These are phyloP conservation scores for Phlogophora meticulosa DNA, from an alignment of 2,888 invertebrate species.

Conservation along the genomic window DNA sequence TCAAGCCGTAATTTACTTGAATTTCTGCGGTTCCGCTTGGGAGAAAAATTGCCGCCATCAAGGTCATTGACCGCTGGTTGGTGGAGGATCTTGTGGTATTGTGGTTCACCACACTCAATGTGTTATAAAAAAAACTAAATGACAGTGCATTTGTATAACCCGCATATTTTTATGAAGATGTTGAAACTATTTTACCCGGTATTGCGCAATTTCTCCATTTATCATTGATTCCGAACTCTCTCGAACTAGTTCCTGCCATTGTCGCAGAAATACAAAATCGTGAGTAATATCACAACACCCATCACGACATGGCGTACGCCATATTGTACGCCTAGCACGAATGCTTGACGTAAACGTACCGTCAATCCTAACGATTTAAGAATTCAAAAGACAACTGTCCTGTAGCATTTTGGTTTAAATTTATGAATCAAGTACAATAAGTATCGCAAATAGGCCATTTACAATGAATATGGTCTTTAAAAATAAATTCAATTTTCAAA, in stretches of 20 bases:
- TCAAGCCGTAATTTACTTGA: conserved; percentile 20
- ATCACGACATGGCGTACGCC: conserved; percentile 2
- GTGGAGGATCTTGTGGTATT: conserved; percentile 7
- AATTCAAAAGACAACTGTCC: no score
- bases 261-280: not conserved
- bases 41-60: not conserved
- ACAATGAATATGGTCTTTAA: no score
- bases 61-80: conserved; percentile 11
- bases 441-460: no score
- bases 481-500: no score
- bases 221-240: not conserved
- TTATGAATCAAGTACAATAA: no score
- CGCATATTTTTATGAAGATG: conserved; percentile 13
- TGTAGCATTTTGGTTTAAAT: no score
- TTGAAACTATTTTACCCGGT: no score
- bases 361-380: no score
- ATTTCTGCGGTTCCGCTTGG: conserved; percentile 5
- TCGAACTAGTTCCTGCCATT: not conserved
- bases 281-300: not conserved
- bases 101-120: conserved; percentile 17
- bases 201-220: not conserved
- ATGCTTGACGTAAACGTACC: no score
- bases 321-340: no score
- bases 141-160: conserved; percentile 20
- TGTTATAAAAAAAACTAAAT: conserved; percentile 6